These are phyloP conservation scores for Notothenia coriiceps DNA, from an alignment of 2,113 vertebrate species.

Conservation along the genomic window DNA sequence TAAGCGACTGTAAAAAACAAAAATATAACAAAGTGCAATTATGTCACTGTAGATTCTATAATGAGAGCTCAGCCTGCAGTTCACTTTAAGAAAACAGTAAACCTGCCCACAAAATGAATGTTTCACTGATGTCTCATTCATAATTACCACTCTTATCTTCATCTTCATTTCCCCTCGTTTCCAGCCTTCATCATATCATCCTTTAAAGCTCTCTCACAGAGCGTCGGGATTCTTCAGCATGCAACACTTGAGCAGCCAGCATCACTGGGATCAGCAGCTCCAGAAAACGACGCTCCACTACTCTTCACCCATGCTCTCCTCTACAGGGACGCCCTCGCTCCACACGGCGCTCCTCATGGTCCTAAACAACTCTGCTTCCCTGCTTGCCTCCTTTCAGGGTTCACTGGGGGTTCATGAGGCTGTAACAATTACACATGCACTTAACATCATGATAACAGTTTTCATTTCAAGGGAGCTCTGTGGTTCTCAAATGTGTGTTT, in stretches of 20 bases:
- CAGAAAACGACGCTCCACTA: conserved; percentile 42
- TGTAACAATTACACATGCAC: background rate
- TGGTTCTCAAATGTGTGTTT: background rate
- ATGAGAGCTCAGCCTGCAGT: conserved; percentile 25
- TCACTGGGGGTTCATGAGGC: conserved; percentile 15
- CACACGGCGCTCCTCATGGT: conserved; percentile 62
- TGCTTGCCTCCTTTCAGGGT: background rate
- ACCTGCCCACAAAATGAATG: conserved; percentile 19
- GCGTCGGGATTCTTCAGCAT: conserved; percentile 32
- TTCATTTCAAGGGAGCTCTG: background rate
- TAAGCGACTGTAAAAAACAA: background rate
- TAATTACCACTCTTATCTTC: conserved; percentile 79
- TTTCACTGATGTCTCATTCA: conserved; percentile 30
- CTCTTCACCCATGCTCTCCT: conserved; percentile 42
- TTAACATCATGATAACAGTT: background rate
- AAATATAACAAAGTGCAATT: conserved; percentile 32
- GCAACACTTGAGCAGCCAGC: conserved; percentile 52
- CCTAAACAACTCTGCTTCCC: conserved; percentile 42
- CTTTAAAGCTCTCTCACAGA: conserved; percentile 12
- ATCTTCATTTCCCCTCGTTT: conserved; percentile 64
- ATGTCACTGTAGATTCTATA: conserved; percentile 16
- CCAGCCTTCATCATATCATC: conserved; percentile 49
- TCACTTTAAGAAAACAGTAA: conserved; percentile 44
- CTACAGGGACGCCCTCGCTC: conserved; percentile 45
- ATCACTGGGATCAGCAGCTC: conserved; percentile 22